These are phyloP conservation scores for Hyalella azteca DNA, from an alignment of 2,888 invertebrate species.

Conservation along the genomic window DNA sequence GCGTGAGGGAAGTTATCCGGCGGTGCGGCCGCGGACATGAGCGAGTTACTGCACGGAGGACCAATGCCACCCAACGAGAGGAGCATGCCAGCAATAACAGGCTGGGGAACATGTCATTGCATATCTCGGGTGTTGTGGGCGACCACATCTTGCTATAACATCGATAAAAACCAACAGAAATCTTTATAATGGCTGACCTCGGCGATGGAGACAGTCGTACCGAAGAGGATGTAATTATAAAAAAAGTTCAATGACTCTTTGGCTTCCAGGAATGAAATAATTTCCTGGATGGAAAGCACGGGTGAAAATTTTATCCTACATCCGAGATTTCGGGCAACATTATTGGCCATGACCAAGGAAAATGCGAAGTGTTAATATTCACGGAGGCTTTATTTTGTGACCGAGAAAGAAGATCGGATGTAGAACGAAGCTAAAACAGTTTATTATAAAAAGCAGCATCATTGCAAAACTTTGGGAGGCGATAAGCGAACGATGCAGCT, in stretches of 20 bases:
- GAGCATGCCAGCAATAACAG: background rate
- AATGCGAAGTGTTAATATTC: no score
- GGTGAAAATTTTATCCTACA: no score
- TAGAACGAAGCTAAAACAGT: background rate
- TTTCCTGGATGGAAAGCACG: background rate
- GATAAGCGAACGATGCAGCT: background rate
- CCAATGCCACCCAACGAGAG: background rate
- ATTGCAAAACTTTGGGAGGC: background rate
- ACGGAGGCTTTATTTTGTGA: background rate
- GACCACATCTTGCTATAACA: background rate
- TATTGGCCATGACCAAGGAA: no score
- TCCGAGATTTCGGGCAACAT: no score
- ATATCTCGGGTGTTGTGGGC: constrained; percentile 14
- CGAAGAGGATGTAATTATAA: no score
- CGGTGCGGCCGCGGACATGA: no score
- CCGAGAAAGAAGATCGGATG: background rate
- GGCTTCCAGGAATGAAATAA: background rate
- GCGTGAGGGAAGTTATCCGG: background rate
- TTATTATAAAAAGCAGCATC: background rate
- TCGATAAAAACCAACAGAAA: background rate
- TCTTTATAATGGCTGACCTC: background rate
- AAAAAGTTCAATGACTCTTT: no score
- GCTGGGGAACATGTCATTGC: background rate
- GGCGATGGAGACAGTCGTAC: background rate
- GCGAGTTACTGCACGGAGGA: background rate